These are phyloP conservation scores for Dissostichus mawsoni DNA, from an alignment of 2,113 vertebrate species.

Conservation along the genomic window DNA sequence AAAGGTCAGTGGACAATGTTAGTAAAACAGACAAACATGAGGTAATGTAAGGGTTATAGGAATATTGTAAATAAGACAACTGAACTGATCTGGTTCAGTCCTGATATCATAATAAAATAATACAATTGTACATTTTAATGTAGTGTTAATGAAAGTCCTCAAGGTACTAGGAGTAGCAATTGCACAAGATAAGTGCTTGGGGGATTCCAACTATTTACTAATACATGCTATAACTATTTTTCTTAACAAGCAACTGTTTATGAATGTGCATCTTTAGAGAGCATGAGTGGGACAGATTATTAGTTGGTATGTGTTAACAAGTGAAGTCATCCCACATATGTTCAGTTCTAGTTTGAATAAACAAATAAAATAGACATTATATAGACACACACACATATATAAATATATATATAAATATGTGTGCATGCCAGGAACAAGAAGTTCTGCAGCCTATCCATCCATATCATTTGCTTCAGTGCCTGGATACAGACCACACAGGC, in stretches of 20 bases:
- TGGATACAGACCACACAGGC: constrained; percentile 83
- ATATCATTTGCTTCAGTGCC: constrained; percentile 68
- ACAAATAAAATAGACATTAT: too few relatives aligned
- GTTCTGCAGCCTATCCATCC: constrained; percentile 63
- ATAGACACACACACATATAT: too few relatives aligned
- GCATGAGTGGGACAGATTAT: neutral
- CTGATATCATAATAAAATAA: neutral
- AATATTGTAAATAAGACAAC: neutral
- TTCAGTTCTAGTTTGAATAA: neutral
- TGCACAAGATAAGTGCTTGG: neutral
- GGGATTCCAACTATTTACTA: neutral
- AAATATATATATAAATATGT: too few relatives aligned
- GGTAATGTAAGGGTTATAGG: neutral
- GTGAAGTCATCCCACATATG: neutral
- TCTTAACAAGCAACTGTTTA: neutral
- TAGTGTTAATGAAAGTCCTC: neutral
- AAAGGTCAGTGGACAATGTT: neutral
- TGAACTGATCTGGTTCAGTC: neutral
- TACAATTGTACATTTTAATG: too few relatives aligned
- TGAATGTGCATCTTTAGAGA: neutral
- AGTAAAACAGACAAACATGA: neutral
- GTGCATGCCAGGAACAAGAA: constrained; percentile 20
- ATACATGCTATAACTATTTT: neutral
- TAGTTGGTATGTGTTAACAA: neutral
- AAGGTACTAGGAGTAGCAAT: neutral